These are phyloP conservation scores for Amia ocellicauda DNA, from an alignment of 2,113 vertebrate genomes.

Conservation along the genomic window DNA sequence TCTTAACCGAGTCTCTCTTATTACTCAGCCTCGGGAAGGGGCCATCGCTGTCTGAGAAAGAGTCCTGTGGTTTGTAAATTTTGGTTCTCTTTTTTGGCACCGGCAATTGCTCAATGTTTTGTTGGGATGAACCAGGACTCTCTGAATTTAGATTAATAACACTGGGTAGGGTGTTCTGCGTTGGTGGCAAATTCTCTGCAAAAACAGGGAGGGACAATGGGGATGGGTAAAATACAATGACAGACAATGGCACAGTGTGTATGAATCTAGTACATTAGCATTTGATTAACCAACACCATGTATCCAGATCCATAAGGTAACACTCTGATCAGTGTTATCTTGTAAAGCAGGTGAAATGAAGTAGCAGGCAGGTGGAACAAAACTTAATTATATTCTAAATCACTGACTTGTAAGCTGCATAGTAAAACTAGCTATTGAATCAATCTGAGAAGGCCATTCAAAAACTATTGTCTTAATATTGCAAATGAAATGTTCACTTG, in stretches of 20 bases:
- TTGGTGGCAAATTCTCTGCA: slow-evolving; percentile 58
- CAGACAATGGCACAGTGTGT: background rate
- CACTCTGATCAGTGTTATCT: background rate
- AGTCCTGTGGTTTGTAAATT: slow-evolving; percentile 46
- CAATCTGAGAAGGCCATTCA: too few species aligned
- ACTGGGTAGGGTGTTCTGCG: slow-evolving; percentile 44
- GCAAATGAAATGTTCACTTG: too few species aligned
- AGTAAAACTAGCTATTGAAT: too few species aligned
- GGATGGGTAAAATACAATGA: slow-evolving; percentile 30
- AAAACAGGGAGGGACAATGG: slow-evolving; percentile 39
- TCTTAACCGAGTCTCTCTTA: slow-evolving; percentile 34
- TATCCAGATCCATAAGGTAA: slow-evolving; percentile 9
- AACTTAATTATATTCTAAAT: background rate
- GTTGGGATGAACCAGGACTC: slow-evolving; percentile 39
- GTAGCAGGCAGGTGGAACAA: slow-evolving; percentile 1
- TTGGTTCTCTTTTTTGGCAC: slow-evolving; percentile 84
- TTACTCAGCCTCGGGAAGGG: slow-evolving; percentile 29
- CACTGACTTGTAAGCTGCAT: too few species aligned
- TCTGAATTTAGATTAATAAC: slow-evolving; percentile 44
- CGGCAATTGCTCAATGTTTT: slow-evolving; percentile 55
- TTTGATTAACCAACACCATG: background rate
- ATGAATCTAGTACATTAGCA: slow-evolving; percentile 8
- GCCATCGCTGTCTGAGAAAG: slow-evolving; percentile 42
- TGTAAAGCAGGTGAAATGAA: background rate
- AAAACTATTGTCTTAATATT: too few species aligned